phyloP scores from a whole-genome alignment of 2,888 invertebrate species.

The Petrolisthes manimaculis region DNA sequence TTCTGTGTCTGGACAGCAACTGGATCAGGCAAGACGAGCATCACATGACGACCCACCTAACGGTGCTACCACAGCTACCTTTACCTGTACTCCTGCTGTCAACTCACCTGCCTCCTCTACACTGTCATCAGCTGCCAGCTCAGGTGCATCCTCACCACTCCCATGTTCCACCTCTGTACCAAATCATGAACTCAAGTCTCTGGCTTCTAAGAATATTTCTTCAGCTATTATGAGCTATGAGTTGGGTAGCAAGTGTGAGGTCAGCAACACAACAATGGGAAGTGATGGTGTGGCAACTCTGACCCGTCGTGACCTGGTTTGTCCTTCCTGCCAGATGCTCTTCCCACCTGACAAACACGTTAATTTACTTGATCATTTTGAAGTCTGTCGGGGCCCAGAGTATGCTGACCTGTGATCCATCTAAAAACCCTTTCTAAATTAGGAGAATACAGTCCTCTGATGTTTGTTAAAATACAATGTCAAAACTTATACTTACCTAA shows the following conservation, averaged over 20 bases:
- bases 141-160: conserved; percentile 47
- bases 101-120: conserved; percentile 51
- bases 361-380: conserved; percentile 68
- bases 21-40: conserved; percentile 48
- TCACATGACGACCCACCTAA: conserved; percentile 51
- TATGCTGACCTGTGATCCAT: conserved; percentile 54
- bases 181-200: conserved; percentile 49
- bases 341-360: conserved; percentile 68
- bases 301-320: conserved; percentile 67
- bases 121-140: conserved; percentile 48
- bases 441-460: no score
- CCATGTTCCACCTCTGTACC: not conserved
- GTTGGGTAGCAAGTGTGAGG: conserved; percentile 48
- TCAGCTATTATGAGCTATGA: conserved; percentile 66
- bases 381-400: conserved; percentile 66
- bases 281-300: conserved; percentile 66
- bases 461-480: no score
- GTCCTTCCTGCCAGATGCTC: conserved; percentile 68
- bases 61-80: conserved; percentile 54
- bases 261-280: not conserved
- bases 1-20: conserved; percentile 59
- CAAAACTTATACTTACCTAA: no score
- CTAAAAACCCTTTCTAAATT: no score
- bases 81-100: conserved; percentile 50
- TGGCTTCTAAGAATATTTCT: conserved; percentile 65